Base-by-base conservation (phyloP, 2,797 vertebrate species). In the Hoplostethus mediterraneus region DNA sequence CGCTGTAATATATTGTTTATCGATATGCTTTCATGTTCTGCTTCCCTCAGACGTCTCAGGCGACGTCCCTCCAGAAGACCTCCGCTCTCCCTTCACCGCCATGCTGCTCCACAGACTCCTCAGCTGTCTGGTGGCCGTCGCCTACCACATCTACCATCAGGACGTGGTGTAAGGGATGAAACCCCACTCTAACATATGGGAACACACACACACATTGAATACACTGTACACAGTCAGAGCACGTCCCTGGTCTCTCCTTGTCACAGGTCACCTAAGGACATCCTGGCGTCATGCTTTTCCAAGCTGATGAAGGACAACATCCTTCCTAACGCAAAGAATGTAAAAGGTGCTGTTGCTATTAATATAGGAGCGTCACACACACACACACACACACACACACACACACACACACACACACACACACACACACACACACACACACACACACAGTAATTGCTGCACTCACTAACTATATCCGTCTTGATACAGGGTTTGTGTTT, bases 281-380 rank as follows among this genome's bases (percentile, higher is more conserved):
- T 89, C 6, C 88, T 98, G 64, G 91, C 77, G 6, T 67, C 92
- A 51, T 97, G 96, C 77, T 96, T 99, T 79, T 92, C 83, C 54
- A 94, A 92, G 84, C 85, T 98, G 75, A 93, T 99, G 95, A 84
- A 51, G 0, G 92, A 95, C 52, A 94, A 97, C 59, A 87, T 98
- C 70, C 87, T 89, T 60, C 97, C 97, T 0, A 83, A 95, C 60
- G 95, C 95, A 31, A 95, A 89, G 83, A 70, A 16, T 16, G 87
- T 97, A 14, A 97, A 95, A 94, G 97, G 97, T 99, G 86, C 4
- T 71, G n/a, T 71, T 36, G 40, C 14, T 51, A 10, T 55, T 56
- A 11, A 52, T 30, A 36, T 17, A 38, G 11, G 9, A 40, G 4
- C 16, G 57, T 56, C 49, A 36, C 31, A 36, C 16, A 38, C 40